Evolutionary conservation across 2,797 vertebrate species (phyloP), one percentile per base, ranked within the genome.

Genomic region (Distichodus sexfasciatus): DNA sequence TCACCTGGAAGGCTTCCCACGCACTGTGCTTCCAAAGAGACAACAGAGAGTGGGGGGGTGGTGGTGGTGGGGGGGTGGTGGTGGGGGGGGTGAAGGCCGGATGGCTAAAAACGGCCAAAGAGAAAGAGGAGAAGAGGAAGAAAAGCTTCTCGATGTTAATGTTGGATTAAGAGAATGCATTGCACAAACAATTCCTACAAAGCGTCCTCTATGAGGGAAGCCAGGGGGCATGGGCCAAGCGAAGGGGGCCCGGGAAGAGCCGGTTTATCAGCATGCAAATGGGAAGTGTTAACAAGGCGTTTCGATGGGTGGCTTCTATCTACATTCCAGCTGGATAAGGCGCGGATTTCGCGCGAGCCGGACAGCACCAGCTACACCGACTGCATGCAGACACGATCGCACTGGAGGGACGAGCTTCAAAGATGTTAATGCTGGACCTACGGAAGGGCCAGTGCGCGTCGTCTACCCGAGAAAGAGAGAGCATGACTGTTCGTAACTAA

Each of bases 241-340:
- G 62, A 40, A 66, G 54, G 75, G 60, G 73, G 66, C 67, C 53
- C 44, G 50, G 59, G 61, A 58, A 65, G 54, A 59, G 43, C 60
- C 14, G 69, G 62, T 79, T 74, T 72, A 80, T 79, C 74, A 76
- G 71, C 53, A 50, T 77, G 77, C 82, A 84, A 85, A 85, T 75
- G 75, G 75, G 71, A 82, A 53, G 71, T 80, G 83, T 86, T 87
- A 87, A 87, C 85, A 85, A 83, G 81, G 61, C 70, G 48, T 74
- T 83, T 76, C 31, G 58, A 60, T 66, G 38, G n/a, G 77, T 58
- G 10, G 57, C 54, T 29, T 62, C 73, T 15, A 64, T 74, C 64
- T 84, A 53, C 43, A 17, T 68, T 55, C 46, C 48, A 75, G 62
- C 47, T 53, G 35, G 31, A 72, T 82, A 82, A 82, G 78, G 78